Percentiles rank a stretch among this genome's conserved stretches.
Conservation (phyloP, 2,797 vertebrate genomes). For the Microhierax caerulescens region DNA sequence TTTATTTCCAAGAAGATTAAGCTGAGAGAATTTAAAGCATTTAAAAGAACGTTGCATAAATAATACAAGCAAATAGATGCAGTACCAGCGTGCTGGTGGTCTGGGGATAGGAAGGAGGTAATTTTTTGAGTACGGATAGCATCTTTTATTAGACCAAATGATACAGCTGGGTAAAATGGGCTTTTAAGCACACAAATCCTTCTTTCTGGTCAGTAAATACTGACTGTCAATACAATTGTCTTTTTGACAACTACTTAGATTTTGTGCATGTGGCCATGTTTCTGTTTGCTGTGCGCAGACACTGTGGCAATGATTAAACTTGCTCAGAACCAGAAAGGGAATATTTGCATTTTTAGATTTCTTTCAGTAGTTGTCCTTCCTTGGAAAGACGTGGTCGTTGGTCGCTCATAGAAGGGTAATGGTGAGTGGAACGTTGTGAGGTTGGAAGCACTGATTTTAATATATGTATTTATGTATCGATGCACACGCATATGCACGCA, state of each 20-base stretch:
- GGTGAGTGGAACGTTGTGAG: not conserved
- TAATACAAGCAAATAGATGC: not conserved
- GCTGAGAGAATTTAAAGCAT: not conserved
- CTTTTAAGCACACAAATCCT: not conserved
- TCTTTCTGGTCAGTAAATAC: not conserved
- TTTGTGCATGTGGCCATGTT: rapidly evolving
- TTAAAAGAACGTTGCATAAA: not conserved
- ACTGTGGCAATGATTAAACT: rapidly evolving
- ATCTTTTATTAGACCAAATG: not conserved
- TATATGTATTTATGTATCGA: rapidly evolving
- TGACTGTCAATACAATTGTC: not conserved
- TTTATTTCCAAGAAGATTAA: not conserved
- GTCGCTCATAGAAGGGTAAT: not conserved
- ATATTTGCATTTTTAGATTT: not conserved
- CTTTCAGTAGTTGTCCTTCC: not conserved
- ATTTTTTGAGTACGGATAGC: not conserved
- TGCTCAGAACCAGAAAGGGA: not conserved
- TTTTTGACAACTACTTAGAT: not conserved
- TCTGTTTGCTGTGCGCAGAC: not conserved
- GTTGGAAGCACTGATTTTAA: not conserved
- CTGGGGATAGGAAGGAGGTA: not conserved
- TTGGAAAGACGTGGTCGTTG: not conserved
- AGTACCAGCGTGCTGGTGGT: not conserved
- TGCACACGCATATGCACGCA: rapidly evolving
- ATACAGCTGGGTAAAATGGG: not conserved